A percentile compares a stretch with the other conserved stretches of the same genome.
Evolutionary conservation across 1,140 invertebrate genomes (phyloP).

Genomic region (Armadillidium nasatum): DNA sequence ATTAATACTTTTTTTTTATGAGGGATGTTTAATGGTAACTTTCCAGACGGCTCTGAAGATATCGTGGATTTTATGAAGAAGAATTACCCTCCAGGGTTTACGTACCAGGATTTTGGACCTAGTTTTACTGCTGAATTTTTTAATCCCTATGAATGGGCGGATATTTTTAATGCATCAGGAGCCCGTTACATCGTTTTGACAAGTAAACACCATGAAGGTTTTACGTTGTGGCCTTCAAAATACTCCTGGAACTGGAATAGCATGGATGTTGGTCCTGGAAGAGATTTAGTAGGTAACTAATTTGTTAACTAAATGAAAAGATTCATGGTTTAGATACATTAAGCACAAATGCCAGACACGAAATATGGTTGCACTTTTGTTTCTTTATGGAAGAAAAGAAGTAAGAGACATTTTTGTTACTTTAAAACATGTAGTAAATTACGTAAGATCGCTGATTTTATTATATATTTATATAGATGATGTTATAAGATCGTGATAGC

Average conservation of each 20-base stretch:
- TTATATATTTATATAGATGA: no score
- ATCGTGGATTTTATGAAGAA: conserved; percentile 48
- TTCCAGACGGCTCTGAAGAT: no score
- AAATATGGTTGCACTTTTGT: no score
- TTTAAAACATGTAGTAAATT: no score
- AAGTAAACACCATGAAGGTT: conserved; percentile 81
- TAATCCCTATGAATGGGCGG: conserved; percentile 68
- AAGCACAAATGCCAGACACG: no score
- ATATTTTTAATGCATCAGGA: conserved; percentile 67
- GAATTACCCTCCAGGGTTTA: conserved; percentile 70
- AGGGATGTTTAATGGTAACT: no score
- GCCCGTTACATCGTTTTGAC: conserved; percentile 80
- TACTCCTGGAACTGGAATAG: conserved; percentile 87
- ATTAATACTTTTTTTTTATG: no score
- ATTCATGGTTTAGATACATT: neutral
- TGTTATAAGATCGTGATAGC: no score
- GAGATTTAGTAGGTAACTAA: conserved; percentile 70
- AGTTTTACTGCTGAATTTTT: conserved; percentile 79
- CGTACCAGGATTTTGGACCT: conserved; percentile 79
- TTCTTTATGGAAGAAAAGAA: no score
- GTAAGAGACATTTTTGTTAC: no score
- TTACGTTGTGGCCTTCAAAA: conserved; percentile 79
- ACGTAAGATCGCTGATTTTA: no score
- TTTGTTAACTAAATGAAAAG: no score
- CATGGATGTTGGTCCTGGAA: conserved; percentile 74